Evolutionary conservation across 2,797 vertebrate species (phyloP), one percentile per base, ranked within the genome.

Genomic region (Hydrolagus colliei): DNA sequence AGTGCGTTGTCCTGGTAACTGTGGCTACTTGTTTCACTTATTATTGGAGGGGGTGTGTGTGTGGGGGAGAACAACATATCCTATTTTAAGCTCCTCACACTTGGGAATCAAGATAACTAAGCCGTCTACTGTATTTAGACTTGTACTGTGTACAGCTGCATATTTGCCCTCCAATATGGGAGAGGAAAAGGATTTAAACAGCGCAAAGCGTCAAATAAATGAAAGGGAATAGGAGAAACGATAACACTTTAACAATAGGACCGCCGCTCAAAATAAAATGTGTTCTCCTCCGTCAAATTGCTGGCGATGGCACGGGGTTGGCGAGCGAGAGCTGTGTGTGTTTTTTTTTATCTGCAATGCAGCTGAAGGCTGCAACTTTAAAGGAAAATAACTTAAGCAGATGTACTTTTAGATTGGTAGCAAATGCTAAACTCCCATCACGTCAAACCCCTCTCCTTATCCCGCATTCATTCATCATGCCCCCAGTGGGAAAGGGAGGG

Each of bases 21-120:
- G 78, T 63, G 65, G 62, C 77, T 79, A 27, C 61, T 63, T 79
- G 63, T 79, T 63, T 11, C n/a, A 27, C 61, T 63, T 79, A 79
- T 79, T 63, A 22, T 11, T 32, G 61, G n/a, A 63, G 6, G 41
- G 3, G 41, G 41, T 52, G 41, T 52, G 41, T 52, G 6, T 3
- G 41, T 52, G 41, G 41, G 41, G 6, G 63, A 63, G 13, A 62
- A 27, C 63, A 79, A 63, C 27, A 13, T 52, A 12, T 65, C 14
- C 75, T 77, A 77, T 63, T 80, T 80, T 65, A 80, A 80, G 62
- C 61, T 80, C 67, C 32, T 67, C n/a, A 16, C 13, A 27, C n/a
- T 8, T 65, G 22, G 62, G 61, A 67, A 27, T 63, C 22, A 63
- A 80, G 67, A 80, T 80, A 16, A 80, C 62, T 35, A 8, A 80